Evolutionary conservation across 2,797 vertebrate species (phyloP).

Genomic region (Sebastes kiyomatsui): DNA sequence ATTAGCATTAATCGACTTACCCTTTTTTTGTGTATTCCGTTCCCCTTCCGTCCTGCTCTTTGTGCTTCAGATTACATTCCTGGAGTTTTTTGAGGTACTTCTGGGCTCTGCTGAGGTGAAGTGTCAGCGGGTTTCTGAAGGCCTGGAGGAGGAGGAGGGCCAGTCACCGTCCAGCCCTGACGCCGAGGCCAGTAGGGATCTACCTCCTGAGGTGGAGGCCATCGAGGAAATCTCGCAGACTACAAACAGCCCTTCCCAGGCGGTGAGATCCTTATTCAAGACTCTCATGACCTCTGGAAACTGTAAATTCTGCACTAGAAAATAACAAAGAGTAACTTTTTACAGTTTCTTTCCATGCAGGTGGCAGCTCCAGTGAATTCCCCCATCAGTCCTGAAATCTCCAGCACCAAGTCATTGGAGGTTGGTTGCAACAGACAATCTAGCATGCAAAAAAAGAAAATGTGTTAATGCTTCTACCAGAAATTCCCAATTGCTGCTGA

Average conservation of each 20-base stretch:
- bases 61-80: slow-evolving; percentile 87
- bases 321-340: neutral
- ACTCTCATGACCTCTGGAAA: neutral
- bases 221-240: neutral
- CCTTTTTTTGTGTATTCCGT: neutral
- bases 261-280: slow-evolving; percentile 32
- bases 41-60: neutral
- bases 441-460: neutral
- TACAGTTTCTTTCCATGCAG: neutral
- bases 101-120: slow-evolving; percentile 84
- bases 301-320: neutral
- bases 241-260: neutral
- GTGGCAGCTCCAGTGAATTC: slow-evolving; percentile 5
- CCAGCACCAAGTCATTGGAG: slow-evolving; percentile 17
- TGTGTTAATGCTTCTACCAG: neutral
- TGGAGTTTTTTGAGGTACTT: slow-evolving; percentile 94
- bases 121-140: slow-evolving; percentile 36
- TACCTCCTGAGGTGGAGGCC: neutral
- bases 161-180: neutral
- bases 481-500: neutral
- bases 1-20: neutral
- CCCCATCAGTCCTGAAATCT: neutral
- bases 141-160: neutral
- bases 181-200: neutral
- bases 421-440: neutral